phyloP scores from a whole-genome alignment of 92 coral and sea anemone species.

The Porites divaricata region DNA sequence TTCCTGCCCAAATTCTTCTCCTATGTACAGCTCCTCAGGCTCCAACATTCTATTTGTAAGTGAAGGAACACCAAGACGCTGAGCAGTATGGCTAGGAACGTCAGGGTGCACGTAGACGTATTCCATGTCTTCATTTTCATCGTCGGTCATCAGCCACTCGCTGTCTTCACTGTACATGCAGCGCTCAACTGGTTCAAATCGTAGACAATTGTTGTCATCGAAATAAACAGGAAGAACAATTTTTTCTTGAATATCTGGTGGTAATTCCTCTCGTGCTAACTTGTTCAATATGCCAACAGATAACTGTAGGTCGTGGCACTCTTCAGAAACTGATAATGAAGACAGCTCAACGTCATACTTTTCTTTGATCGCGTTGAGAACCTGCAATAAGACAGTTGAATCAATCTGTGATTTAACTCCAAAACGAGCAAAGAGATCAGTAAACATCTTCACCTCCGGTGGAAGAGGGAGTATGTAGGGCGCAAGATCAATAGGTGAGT shows the following conservation, averaged over 20 bases:
- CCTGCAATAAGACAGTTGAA: slow-evolving; percentile 27
- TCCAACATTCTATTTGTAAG: slow-evolving; percentile 77
- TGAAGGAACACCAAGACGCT: slow-evolving; percentile 73
- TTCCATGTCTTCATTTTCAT: slow-evolving; percentile 64
- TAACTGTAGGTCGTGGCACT: slow-evolving; percentile 50
- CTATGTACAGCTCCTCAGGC: slow-evolving; percentile 74
- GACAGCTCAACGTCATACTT: slow-evolving; percentile 15
- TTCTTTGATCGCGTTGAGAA: slow-evolving; percentile 39
- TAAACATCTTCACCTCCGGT: slow-evolving; percentile 26
- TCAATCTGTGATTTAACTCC: slow-evolving; percentile 48
- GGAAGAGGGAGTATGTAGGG: slow-evolving; percentile 65
- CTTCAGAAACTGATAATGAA: slow-evolving; percentile 4
- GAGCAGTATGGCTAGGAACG: slow-evolving; percentile 67
- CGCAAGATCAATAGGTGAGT: slow-evolving; percentile 41
- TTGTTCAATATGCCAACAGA: slow-evolving; percentile 55
- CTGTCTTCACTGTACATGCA: slow-evolving; percentile 79
- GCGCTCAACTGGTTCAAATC: slow-evolving; percentile 55
- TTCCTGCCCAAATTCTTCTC: slow-evolving; percentile 85
- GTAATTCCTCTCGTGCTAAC: slow-evolving; percentile 31
- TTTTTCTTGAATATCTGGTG: slow-evolving; percentile 7
- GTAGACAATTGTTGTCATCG: slow-evolving; percentile 9
- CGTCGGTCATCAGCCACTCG: slow-evolving; percentile 77
- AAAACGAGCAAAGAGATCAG: slow-evolving; percentile 34
- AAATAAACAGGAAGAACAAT: slow-evolving; percentile 56
- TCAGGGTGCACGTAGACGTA: slow-evolving; percentile 64